Percentiles rank a stretch among this genome's conserved stretches.
Conservation (phyloP, 2,888 invertebrate species). For the Tinea semifulvella region DNA sequence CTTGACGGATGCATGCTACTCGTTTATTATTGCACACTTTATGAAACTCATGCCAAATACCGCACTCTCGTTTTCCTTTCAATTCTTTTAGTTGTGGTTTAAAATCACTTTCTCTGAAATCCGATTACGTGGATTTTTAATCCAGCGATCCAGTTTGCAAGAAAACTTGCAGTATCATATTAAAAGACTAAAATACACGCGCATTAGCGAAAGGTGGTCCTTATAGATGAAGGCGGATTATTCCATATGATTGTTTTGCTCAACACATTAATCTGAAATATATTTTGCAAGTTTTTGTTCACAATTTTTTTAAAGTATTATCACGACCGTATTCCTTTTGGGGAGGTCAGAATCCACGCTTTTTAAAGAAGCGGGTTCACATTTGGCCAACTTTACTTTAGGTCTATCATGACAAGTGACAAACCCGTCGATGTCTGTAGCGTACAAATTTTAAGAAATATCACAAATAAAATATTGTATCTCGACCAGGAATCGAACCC, state of each 20-base stretch:
- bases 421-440: too few species aligned
- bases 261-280: not conserved
- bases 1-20: not conserved
- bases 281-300: too few species aligned
- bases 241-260: not conserved
- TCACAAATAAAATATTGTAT: too few species aligned
- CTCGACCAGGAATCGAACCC: too few species aligned
- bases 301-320: too few species aligned
- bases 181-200: not conserved
- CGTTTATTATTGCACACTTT: not conserved
- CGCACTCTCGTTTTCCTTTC: slow-evolving; percentile 53
- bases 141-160: slow-evolving; percentile 8
- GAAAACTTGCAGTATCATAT: not conserved
- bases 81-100: slow-evolving; percentile 36
- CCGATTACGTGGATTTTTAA: slow-evolving; percentile 36
- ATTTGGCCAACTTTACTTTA: too few species aligned
- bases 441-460: too few species aligned
- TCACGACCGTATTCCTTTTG: too few species aligned
- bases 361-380: too few species aligned
- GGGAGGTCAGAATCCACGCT: too few species aligned
- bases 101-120: slow-evolving; percentile 52
- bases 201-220: too few species aligned
- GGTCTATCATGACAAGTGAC: too few species aligned
- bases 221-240: not conserved
- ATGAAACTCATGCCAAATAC: slow-evolving; percentile 43